phyloP scores from a whole-genome alignment of 1,140 invertebrate species.

The Semibalanus balanoides region DNA sequence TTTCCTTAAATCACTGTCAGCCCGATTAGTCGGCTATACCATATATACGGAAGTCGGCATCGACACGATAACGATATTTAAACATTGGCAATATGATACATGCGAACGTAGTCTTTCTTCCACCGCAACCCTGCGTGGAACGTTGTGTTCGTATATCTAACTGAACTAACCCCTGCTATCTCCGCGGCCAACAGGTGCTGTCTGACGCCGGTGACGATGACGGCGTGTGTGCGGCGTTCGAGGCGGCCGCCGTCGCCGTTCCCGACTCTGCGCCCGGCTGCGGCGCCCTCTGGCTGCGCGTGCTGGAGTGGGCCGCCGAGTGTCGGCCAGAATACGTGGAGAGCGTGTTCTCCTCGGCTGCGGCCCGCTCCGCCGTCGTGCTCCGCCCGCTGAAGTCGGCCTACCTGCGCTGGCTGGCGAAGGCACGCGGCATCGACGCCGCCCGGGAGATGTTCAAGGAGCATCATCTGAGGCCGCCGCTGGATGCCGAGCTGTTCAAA shows the following conservation, averaged over 20 bases:
- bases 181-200: too few species aligned
- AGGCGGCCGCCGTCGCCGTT: background rate
- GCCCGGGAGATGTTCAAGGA: background rate
- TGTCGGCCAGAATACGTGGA: background rate
- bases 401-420: background rate
- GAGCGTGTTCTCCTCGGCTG: background rate
- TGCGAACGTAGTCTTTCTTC: too few species aligned
- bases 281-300: background rate
- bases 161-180: too few species aligned
- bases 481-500: background rate
- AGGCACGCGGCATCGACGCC: background rate
- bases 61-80: too few species aligned
- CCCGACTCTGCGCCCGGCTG: background rate
- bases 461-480: background rate
- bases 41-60: too few species aligned
- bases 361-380: background rate
- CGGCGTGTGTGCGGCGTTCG: background rate
- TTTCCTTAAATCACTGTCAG: too few species aligned
- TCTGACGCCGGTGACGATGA: background rate
- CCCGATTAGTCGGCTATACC: too few species aligned
- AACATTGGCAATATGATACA: too few species aligned
- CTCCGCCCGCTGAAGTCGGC: background rate
- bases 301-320: background rate
- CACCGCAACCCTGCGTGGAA: too few species aligned
- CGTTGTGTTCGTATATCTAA: too few species aligned